A percentile compares a stretch with the other conserved stretches of the same genome.
Conservation (phyloP, 2,888 invertebrate genomes). For the Neelides folsomi region DNA sequence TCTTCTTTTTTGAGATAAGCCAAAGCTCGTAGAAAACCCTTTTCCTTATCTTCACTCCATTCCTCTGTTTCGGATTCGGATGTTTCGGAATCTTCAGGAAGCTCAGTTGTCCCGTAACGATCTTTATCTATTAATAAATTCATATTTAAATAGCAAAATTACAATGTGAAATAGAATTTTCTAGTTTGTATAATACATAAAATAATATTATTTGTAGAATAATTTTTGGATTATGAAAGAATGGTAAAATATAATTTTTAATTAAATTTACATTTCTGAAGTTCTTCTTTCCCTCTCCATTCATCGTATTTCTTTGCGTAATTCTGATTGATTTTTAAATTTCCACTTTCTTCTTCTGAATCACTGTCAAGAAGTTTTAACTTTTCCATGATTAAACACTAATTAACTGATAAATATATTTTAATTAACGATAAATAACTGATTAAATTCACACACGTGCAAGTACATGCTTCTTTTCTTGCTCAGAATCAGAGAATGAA, state of each 20-base stretch:
- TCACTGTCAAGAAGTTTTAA: conserved; percentile 1
- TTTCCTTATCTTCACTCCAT: conserved; percentile 54
- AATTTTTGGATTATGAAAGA: not conserved
- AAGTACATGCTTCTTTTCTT: too few species aligned
- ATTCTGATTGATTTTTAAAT: conserved; percentile 56
- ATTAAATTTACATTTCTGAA: conserved; percentile 55
- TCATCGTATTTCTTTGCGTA: conserved; percentile 73
- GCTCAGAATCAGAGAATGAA: too few species aligned
- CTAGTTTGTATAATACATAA: not conserved
- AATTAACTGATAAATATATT: too few species aligned
- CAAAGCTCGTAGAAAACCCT: conserved; percentile 74
- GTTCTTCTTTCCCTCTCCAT: conserved; percentile 73
- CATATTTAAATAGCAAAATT: conserved; percentile 9
- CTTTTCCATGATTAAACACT: too few species aligned
- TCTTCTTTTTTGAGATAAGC: conserved; percentile 75
- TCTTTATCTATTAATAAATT: conserved; percentile 50
- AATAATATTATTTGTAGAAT: not conserved
- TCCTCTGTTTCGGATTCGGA: conserved; percentile 36
- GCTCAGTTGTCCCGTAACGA: conserved; percentile 52
- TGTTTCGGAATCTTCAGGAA: conserved; percentile 40
- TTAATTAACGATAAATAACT: too few species aligned
- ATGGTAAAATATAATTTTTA: not conserved
- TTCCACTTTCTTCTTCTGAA: conserved; percentile 34
- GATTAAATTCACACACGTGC: too few species aligned
- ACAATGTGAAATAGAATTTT: too few species aligned